A percentile compares a stretch with the other conserved stretches of the same genome.
Evolutionary conservation across 2,888 invertebrate species (phyloP).

Genomic region (Punctoribates punctum): DNA sequence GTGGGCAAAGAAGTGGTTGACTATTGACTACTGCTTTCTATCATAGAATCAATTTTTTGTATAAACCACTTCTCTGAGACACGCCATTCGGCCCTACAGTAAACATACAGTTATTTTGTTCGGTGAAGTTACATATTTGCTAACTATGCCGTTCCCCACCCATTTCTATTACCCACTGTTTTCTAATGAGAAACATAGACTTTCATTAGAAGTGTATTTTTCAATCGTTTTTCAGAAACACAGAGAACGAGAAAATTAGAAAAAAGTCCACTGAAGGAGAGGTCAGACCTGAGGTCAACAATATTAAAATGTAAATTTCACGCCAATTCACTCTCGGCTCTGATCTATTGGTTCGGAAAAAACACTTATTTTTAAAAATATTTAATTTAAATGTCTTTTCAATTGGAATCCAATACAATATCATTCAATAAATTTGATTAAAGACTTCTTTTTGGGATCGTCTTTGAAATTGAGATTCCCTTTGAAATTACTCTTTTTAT

Average conservation of each 20-base stretch:
- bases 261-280: background rate
- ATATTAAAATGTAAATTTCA: constrained; percentile 22
- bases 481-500: background rate
- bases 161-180: constrained; percentile 18
- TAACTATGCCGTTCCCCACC: constrained; percentile 9
- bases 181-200: background rate
- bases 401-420: no score
- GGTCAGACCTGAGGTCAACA: constrained; percentile 3
- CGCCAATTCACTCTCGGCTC: background rate
- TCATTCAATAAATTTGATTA: background rate
- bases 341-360: background rate
- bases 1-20: background rate
- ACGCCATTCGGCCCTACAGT: background rate
- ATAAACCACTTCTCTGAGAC: background rate
- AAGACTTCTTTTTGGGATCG: background rate
- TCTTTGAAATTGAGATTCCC: no score
- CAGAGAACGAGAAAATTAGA: background rate
- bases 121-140: constrained; percentile 16
- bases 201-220: background rate
- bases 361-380: background rate
- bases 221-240: no score
- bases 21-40: background rate
- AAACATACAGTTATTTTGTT: background rate
- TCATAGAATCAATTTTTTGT: background rate
- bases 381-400: background rate